Evolutionary conservation across 2,797 vertebrate genomes (phyloP), one percentile per base, ranked within the genome.

Genomic region (Characodon lateralis): DNA sequence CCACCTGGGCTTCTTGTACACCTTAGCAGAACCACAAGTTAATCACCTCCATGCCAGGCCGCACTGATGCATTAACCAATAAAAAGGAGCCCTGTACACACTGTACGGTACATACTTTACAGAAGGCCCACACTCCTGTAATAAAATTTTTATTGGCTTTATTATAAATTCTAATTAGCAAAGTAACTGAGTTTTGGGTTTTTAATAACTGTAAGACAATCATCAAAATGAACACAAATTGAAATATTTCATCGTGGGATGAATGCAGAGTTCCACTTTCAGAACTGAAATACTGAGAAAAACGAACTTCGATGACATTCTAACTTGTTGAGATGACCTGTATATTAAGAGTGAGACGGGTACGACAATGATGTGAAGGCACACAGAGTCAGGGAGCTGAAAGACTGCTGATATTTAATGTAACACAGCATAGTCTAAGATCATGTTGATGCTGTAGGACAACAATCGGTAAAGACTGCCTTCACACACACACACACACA

Each of bases 391-490:
- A 28, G 65, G 78, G 77, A 80, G 78, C 80, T 89, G 81, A 89
- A 84, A 88, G 87, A 82, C 75, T 79, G 88, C 82, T 84, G 88
- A 90, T 84, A 78, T 92, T 90, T 91, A 92, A 89, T 89, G 83
- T 84, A 87, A 91, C 84, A 82, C 85, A 88, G 86, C 87, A 77
- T 53, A 77, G 84, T 88, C 86, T 83, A 78, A 87, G 82, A 77
- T 86, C 83, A 86, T 81, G 91, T 86, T 82, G 85, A 82, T 85
- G 90, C 86, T 90, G 88, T 76, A 78, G 83, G 79, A 85, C 87
- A 83, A 85, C 74, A 14, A 26, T 73, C 81, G 70, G 77, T 68
- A 28, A 61, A 80, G 78, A 79, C 73, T 24, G 73, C 72, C 71
- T 28, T 80, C 88, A 81, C 82, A 71, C 70, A 70, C 3, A 88